Conservation (phyloP, 2,113 vertebrate species). For the Ploceus nigricollis region DNA sequence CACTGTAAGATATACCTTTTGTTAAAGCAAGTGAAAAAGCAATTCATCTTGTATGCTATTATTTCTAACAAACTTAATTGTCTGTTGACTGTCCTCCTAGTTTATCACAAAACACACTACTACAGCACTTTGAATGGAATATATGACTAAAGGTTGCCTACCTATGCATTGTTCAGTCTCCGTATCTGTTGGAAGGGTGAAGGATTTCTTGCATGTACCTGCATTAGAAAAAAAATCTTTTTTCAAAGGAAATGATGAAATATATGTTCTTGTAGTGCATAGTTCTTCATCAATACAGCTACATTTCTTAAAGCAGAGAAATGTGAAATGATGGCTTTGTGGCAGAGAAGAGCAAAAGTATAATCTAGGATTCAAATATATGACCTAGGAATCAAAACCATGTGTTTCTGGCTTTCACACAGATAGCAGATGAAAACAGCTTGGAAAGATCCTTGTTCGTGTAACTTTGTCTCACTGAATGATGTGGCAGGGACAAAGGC, state of each 20-base stretch:
- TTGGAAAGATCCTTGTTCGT: neutral
- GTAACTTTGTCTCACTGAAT: neutral
- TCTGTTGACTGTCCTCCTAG: neutral
- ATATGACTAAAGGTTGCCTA: neutral
- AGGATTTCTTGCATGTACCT: neutral
- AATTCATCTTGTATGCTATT: neutral
- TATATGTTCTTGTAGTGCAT: neutral
- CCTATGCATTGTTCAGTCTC: neutral
- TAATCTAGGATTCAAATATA: neutral
- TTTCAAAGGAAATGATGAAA: neutral
- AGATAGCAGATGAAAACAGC: neutral
- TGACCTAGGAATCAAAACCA: neutral
- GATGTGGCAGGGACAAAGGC: slow-evolving; percentile 8
- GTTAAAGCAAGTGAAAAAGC: neutral
- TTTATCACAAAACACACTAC: neutral
- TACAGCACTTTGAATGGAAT: neutral
- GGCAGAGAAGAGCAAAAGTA: neutral
- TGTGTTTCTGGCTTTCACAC: neutral
- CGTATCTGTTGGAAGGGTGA: neutral
- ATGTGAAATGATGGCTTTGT: neutral
- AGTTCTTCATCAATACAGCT: neutral
- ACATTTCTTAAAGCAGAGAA: neutral
- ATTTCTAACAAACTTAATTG: neutral
- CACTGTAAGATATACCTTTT: neutral
- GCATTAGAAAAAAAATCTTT: neutral